Conservation (phyloP, 2,113 vertebrate genomes). For the Limanda limanda region DNA sequence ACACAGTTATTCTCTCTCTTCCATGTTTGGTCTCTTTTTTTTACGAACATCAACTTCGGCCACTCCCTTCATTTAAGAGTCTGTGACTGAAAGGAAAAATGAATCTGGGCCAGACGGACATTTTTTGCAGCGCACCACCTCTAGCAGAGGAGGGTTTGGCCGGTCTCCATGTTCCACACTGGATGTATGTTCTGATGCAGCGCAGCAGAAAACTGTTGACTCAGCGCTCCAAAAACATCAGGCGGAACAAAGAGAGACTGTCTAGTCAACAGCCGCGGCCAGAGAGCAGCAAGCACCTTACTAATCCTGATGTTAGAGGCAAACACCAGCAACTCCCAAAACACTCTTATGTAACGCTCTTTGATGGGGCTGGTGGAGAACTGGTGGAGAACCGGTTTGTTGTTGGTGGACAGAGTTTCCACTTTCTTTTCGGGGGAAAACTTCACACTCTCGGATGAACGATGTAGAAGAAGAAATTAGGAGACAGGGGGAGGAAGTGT, state of each 20-base stretch:
- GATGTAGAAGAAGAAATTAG: slow-evolving; percentile 46
- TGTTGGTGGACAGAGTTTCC: slow-evolving; percentile 14
- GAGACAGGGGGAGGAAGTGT: slow-evolving; percentile 15
- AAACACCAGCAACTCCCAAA: slow-evolving; percentile 60
- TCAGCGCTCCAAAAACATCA: slow-evolving; percentile 75
- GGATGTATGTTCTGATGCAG: slow-evolving; percentile 71
- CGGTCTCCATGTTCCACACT: slow-evolving; percentile 58
- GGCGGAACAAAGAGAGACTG: slow-evolving; percentile 72
- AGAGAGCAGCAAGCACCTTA: slow-evolving; percentile 62
- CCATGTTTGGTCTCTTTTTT: too few relatives aligned
- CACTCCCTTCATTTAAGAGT: slow-evolving; percentile 5
- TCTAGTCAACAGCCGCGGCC: slow-evolving; percentile 59
- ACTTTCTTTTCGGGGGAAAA: slow-evolving; percentile 24
- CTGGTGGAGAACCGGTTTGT: slow-evolving; percentile 10
- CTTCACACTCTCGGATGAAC: slow-evolving; percentile 14
- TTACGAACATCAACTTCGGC: too few relatives aligned
- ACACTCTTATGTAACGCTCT: slow-evolving; percentile 52
- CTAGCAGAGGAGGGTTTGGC: slow-evolving; percentile 49
- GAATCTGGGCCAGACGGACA: slow-evolving; percentile 12
- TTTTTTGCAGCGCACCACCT: slow-evolving; percentile 41
- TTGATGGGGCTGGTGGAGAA: slow-evolving; percentile 1
- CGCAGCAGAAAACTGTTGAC: slow-evolving; percentile 71
- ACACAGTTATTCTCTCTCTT: too few relatives aligned
- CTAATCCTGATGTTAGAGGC: slow-evolving; percentile 68
- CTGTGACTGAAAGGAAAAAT: slow-evolving; percentile 7